Percentiles rank a stretch among this genome's conserved stretches.
phyloP scores from a whole-genome alignment of 2,113 vertebrate genomes.

The Sapayoa aenigma region DNA sequence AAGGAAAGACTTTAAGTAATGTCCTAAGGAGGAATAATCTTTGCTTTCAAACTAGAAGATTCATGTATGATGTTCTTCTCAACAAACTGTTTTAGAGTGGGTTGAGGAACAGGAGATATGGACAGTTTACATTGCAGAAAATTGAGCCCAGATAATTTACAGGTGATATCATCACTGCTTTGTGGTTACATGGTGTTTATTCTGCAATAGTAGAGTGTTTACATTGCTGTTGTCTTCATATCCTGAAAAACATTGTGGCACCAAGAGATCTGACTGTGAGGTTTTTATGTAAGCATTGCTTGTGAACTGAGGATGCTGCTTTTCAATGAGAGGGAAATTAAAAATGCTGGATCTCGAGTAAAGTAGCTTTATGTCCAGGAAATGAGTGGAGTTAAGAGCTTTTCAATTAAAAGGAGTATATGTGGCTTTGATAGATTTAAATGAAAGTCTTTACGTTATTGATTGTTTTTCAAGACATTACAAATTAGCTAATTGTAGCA shows the following conservation, averaged over 20 bases:
- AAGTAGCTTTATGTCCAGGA: slow-evolving; percentile 36
- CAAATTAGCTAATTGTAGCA: not conserved
- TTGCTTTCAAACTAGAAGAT: not conserved
- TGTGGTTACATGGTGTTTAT: slow-evolving; percentile 28
- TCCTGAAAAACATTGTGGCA: slow-evolving; percentile 38
- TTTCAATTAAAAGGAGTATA: slow-evolving; percentile 35
- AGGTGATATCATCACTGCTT: not conserved
- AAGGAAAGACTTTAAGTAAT: not conserved
- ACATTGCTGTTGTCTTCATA: slow-evolving; percentile 20
- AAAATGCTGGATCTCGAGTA: slow-evolving; percentile 4
- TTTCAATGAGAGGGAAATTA: slow-evolving; percentile 40
- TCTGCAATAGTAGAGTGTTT: slow-evolving; percentile 20
- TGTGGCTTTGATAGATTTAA: slow-evolving; percentile 24
- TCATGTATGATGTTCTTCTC: not conserved
- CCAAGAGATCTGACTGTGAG: not conserved
- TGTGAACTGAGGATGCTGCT: not conserved
- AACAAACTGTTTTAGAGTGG: not conserved
- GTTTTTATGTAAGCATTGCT: slow-evolving; percentile 22
- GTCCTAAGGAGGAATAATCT: not conserved
- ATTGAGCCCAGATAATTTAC: not conserved
- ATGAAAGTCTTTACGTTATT: slow-evolving; percentile 24
- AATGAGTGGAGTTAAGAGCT: slow-evolving; percentile 52
- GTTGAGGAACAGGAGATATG: not conserved
- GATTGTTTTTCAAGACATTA: slow-evolving; percentile 20
- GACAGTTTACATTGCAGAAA: not conserved